Evolutionary conservation across 2,888 invertebrate genomes (phyloP).

Genomic region (Hirtodrosophila alboralis): DNA sequence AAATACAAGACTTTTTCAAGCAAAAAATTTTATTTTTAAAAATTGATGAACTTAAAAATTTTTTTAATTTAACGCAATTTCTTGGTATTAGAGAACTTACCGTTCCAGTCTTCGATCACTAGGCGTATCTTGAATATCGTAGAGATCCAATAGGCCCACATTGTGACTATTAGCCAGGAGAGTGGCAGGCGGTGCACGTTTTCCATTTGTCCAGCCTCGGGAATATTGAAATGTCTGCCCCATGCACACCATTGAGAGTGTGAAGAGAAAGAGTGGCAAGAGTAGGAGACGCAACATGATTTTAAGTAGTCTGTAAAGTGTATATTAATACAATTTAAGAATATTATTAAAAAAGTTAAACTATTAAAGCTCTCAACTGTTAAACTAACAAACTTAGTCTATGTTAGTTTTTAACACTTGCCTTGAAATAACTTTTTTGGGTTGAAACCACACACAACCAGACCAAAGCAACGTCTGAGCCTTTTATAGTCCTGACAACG

Average conservation of each 20-base stretch:
- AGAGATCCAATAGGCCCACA: conserved; percentile 67
- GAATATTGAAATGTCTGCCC: conserved; percentile 92
- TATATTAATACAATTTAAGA: background rate
- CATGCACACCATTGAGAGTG: conserved; percentile 80
- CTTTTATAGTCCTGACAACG: conserved; percentile 17
- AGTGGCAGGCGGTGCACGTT: conserved; percentile 82
- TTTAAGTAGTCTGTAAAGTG: background rate
- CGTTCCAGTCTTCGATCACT: conserved; percentile 80
- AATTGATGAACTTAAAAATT: too few relatives aligned
- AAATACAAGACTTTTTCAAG: too few relatives aligned
- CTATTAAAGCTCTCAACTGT: background rate
- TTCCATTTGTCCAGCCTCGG: conserved; percentile 91
- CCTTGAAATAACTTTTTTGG: conserved; percentile 11
- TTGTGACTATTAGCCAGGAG: conserved; percentile 55
- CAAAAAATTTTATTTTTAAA: too few relatives aligned
- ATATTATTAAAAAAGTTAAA: too few relatives aligned
- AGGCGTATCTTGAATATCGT: conserved; percentile 70
- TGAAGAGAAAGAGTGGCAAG: conserved; percentile 72
- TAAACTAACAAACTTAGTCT: conserved; percentile 1
- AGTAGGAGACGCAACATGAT: conserved; percentile 72
- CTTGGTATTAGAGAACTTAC: conserved; percentile 44
- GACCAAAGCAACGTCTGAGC: conserved; percentile 49
- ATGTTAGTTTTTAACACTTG: conserved; percentile 30
- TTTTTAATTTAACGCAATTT: too few relatives aligned
- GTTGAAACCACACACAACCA: conserved; percentile 35